Percentiles rank a stretch among this genome's conserved stretches.
Conservation (phyloP, 2,113 vertebrate species). For the Proteles cristata region DNA sequence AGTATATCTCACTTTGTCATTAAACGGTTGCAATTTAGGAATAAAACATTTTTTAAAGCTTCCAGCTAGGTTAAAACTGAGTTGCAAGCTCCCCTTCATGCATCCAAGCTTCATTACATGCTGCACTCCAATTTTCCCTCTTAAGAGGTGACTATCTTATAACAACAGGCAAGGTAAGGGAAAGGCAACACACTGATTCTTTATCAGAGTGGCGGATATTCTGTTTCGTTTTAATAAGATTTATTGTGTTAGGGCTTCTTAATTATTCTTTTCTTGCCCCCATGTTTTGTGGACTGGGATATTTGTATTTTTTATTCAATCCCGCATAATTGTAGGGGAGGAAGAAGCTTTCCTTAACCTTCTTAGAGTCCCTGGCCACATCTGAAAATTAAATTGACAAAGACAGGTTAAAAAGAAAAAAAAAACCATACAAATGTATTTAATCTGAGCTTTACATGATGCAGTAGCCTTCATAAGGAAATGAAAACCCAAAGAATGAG, state of each 20-base stretch:
- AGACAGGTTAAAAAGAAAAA: not conserved
- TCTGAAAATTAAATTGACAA: not conserved
- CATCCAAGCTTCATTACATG: slow-evolving; percentile 6
- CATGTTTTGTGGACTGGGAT: not conserved
- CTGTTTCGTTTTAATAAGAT: not conserved
- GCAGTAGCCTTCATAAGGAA: not conserved
- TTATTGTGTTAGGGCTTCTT: not conserved
- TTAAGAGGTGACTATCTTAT: not conserved
- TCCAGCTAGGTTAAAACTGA: slow-evolving; percentile 64
- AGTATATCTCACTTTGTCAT: slow-evolving; percentile 63
- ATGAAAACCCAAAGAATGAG: not conserved
- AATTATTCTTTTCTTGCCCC: not conserved
- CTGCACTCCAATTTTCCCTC: slow-evolving; percentile 35
- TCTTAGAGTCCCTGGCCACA: not conserved
- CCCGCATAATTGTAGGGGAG: not conserved
- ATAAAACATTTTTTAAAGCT: slow-evolving; percentile 65
- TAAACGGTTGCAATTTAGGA: slow-evolving; percentile 61
- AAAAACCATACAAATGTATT: not conserved
- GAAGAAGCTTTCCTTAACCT: not conserved
- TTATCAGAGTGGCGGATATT: not conserved
- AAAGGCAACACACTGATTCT: slow-evolving; percentile 24
- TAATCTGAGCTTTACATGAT: not conserved
- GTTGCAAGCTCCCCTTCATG: not conserved
- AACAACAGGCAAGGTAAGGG: not conserved
- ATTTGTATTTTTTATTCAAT: not conserved